Percentiles rank a stretch among this genome's conserved stretches.
Conservation (phyloP, 2,888 invertebrate genomes). For the Listrodromus nycthemerus region DNA sequence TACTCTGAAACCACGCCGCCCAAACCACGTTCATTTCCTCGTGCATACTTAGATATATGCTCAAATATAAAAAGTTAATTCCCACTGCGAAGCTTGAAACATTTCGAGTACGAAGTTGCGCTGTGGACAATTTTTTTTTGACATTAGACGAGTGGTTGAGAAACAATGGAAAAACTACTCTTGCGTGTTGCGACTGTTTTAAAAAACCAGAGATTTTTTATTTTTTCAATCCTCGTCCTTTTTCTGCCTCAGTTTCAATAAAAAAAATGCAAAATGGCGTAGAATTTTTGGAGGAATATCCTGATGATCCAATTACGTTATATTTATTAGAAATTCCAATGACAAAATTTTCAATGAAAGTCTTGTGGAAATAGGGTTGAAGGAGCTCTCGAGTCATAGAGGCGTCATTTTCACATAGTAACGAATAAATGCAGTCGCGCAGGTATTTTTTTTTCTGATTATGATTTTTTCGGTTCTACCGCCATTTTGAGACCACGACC, state of each 20-base stretch:
- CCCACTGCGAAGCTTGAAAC: conserved; percentile 37
- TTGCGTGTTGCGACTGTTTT: conserved; percentile 16
- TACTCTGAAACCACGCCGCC: conserved; percentile 8
- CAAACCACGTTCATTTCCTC: conserved; percentile 26
- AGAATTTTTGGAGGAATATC: too few relatives aligned
- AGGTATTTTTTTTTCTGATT: not conserved
- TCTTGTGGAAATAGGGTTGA: too few relatives aligned
- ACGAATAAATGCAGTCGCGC: too few relatives aligned
- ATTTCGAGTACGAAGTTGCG: conserved; percentile 24
- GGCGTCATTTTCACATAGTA: too few relatives aligned
- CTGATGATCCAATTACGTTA: too few relatives aligned
- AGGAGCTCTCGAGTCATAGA: too few relatives aligned
- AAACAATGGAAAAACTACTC: not conserved
- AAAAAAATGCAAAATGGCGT: too few relatives aligned
- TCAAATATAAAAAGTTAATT: conserved; percentile 36
- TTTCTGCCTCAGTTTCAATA: too few relatives aligned
- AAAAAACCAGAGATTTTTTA: conserved; percentile 20
- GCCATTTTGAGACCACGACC: not conserved
- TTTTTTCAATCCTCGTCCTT: conserved; percentile 12
- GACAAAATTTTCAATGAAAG: too few relatives aligned
- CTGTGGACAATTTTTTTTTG: not conserved
- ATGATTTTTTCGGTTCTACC: not conserved
- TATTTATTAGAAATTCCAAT: too few relatives aligned
- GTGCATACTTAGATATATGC: conserved; percentile 24
- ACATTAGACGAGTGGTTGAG: conserved; percentile 3